Base-by-base conservation (phyloP, 2,797 vertebrate species). In the Dendrocincla fuliginosa region DNA sequence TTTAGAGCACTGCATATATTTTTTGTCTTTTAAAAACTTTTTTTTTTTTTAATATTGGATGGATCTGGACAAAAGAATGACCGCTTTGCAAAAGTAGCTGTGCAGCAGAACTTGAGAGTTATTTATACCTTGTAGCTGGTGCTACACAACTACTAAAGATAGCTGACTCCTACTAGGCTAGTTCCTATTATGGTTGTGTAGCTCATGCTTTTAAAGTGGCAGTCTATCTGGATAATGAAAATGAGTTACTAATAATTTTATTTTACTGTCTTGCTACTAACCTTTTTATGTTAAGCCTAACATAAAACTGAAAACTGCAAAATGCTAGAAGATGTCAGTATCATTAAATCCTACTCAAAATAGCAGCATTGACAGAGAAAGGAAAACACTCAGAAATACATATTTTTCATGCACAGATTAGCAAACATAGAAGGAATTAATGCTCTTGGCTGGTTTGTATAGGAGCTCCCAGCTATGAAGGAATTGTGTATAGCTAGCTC, bases 381-480 rank as follows among this genome's bases (percentile, higher is more conserved):
- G 49, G 23, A 91, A 84, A 92, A 53, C 84, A 80, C 30, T 84
- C 47, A 50, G 81, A 74, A 84, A 69, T 65, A 87, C 30, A 0
- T 64, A 89, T 87, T 93, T 89, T 35, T 95, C 83, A 90, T 63
- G 64, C 91, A 95, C 61, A 84, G 91, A 96, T 85, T 95, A 90
- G 61, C 79, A 94, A 92, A 81, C 80, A 91, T 10, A 91, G 87
- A 94, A 93, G 61, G 84, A 88, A 93, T 92, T 92, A 94, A 50
- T 88, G 76, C 9, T 91, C 82, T 93, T 68, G 89, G 75, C 73
- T 92, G 92, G 73, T 91, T 93, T 96, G 74, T 92, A 49, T 32
- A 83, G 81, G 30, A 80, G 86, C 63, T 96, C 16, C 41, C 80
- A 90, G 83, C 70, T 93, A 88, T 60, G 75, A 82, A 87, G 71